Conservation (phyloP, 2,113 vertebrate genomes). For the Clarias batrachus region DNA sequence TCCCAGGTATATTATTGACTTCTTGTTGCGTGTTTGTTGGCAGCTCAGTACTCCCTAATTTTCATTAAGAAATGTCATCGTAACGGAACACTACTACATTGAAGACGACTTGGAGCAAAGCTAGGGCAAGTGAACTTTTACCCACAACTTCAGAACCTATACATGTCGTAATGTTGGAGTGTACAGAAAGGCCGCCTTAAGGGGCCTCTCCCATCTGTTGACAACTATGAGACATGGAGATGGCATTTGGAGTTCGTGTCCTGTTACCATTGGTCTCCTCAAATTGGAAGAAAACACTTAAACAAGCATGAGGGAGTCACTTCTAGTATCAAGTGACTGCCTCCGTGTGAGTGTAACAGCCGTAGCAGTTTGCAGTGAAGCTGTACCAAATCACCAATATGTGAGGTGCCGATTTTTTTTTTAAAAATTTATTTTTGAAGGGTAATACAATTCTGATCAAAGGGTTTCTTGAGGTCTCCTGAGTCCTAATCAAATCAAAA, state of each 20-base stretch:
- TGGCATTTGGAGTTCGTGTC: slow-evolving; percentile 69
- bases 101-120: neutral
- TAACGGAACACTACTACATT: neutral
- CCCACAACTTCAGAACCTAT: slow-evolving; percentile 28
- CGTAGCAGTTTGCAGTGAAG: neutral
- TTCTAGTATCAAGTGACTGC: slow-evolving; percentile 4
- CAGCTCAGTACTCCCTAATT: neutral
- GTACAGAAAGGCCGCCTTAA: slow-evolving; percentile 44
- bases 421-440: too few relatives aligned
- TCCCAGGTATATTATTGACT: neutral
- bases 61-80: neutral
- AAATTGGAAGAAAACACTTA: slow-evolving; percentile 52
- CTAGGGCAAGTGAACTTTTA: neutral
- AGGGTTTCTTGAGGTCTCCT: neutral
- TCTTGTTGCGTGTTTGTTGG: neutral
- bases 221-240: slow-evolving; percentile 66
- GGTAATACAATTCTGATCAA: neutral
- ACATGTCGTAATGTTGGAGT: slow-evolving; percentile 45
- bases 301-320: slow-evolving; percentile 53
- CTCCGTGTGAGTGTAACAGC: neutral
- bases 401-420: neutral
- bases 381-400: neutral
- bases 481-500: neutral
- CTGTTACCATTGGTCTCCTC: slow-evolving; percentile 62
- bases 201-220: slow-evolving; percentile 56